Evolutionary conservation across 2,797 vertebrate genomes (phyloP).

Genomic region (Erpetoichthys calabaricus): DNA sequence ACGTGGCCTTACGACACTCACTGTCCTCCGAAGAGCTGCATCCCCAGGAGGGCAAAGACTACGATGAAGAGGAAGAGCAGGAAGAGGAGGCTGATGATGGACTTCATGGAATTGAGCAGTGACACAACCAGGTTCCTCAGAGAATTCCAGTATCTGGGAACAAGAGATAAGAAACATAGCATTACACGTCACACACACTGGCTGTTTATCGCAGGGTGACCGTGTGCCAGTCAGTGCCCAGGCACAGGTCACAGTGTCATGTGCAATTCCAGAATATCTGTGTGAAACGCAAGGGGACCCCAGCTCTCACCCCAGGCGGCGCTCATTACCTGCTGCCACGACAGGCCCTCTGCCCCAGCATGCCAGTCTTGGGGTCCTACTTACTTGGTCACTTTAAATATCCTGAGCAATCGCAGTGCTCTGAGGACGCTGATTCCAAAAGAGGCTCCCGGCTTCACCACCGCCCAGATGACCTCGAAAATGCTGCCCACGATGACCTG

Average conservation of each 20-base stretch:
- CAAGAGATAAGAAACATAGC: neutral
- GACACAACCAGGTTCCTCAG: constrained; percentile 88
- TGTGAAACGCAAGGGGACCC: no score
- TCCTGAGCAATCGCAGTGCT: constrained; percentile 77
- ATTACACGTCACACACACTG: neutral
- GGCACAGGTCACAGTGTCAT: neutral
- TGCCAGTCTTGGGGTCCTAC: constrained; percentile 20
- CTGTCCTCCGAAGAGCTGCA: constrained; percentile 96
- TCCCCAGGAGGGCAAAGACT: constrained; percentile 87
- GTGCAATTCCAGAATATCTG: no score
- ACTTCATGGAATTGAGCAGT: constrained; percentile 93
- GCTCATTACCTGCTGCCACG: no score
- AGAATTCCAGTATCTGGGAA: constrained; percentile 85
- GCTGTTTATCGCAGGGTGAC: neutral
- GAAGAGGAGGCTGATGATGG: constrained; percentile 90
- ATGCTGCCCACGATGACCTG: constrained; percentile 95
- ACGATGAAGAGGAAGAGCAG: constrained; percentile 95
- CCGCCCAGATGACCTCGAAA: constrained; percentile 91
- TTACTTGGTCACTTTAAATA: constrained; percentile 96
- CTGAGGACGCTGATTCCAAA: constrained; percentile 90
- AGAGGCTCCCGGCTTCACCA: constrained; percentile 80
- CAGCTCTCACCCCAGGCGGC: no score
- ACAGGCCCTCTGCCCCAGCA: no score
- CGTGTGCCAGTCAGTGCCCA: no score
- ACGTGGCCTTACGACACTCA: constrained; percentile 39